phyloP scores from a whole-genome alignment of 2,888 invertebrate species.

The Gastrophysa polygoni region DNA sequence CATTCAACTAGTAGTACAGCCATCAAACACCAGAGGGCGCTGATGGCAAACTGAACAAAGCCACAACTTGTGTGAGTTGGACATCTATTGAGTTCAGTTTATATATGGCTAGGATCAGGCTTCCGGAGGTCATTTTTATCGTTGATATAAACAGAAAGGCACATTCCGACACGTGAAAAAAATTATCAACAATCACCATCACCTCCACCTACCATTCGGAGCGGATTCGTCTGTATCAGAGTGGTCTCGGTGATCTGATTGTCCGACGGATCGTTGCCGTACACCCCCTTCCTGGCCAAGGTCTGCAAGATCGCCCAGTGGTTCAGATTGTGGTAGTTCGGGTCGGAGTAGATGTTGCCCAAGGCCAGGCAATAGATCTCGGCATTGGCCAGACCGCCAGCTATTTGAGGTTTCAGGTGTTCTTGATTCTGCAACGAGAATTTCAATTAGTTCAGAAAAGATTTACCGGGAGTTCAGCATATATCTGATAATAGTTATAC shows the following conservation, averaged over 20 bases:
- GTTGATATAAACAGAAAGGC: no score
- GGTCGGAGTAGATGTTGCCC: conserved; percentile 95
- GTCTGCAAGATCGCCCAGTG: conserved; percentile 96
- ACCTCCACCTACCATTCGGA: conserved; percentile 87
- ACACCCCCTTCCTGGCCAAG: conserved; percentile 88
- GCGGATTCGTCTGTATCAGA: conserved; percentile 93
- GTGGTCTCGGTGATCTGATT: conserved; percentile 93
- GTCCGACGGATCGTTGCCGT: conserved; percentile 81
- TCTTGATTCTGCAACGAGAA: conserved; percentile 77
- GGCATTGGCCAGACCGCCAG: conserved; percentile 89
- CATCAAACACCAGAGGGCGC: no score
- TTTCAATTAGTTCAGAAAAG: neutral
- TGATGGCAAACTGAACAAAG: no score
- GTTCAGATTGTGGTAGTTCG: conserved; percentile 93
- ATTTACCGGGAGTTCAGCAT: no score
- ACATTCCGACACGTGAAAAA: no score
- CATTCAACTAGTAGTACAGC: no score
- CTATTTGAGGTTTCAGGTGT: conserved; percentile 91
- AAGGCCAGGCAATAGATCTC: conserved; percentile 93
- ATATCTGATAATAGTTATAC: no score
- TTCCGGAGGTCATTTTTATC: no score
- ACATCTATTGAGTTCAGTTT: no score
- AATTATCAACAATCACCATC: no score
- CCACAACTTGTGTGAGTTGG: no score
- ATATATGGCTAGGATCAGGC: no score